Conservation (phyloP, 92 coral and sea anemone genomes). For the Bergia puertoricense region DNA sequence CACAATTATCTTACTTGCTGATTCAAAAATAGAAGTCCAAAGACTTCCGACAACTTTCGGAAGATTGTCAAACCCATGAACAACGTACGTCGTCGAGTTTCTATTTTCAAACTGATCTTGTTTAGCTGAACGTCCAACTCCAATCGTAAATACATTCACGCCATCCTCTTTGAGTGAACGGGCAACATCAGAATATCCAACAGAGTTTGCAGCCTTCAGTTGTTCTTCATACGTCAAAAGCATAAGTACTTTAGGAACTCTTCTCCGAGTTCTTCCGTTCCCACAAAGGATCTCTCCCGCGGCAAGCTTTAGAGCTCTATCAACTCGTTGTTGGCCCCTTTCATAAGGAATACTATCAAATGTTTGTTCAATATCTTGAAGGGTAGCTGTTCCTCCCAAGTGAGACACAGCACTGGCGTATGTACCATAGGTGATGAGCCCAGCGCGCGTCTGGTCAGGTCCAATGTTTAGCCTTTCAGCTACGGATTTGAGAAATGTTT, state of each 20-base stretch:
- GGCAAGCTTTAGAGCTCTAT: slow-evolving; percentile 22
- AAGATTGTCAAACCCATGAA: not conserved
- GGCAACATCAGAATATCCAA: not conserved
- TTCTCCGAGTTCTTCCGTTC: not conserved
- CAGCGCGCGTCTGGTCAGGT: not conserved
- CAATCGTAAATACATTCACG: not conserved
- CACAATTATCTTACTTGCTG: not conserved
- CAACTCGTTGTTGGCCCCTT: slow-evolving; percentile 27
- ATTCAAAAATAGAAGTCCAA: not conserved
- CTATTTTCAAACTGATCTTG: not conserved
- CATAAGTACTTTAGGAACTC: not conserved
- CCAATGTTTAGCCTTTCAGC: slow-evolving; percentile 9
- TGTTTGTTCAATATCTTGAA: slow-evolving; percentile 8
- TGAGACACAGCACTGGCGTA: slow-evolving; percentile 11
- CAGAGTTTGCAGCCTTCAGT: not conserved
- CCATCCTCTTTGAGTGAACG: not conserved
- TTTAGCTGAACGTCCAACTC: not conserved
- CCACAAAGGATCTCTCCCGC: not conserved
- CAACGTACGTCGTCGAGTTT: not conserved
- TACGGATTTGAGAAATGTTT: slow-evolving; percentile 2
- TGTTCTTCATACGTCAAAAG: slow-evolving; percentile 10
- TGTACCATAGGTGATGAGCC: slow-evolving; percentile 15
- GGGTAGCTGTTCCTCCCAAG: slow-evolving; percentile 10
- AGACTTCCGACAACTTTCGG: slow-evolving; percentile 2
- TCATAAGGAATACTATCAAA: slow-evolving; percentile 17